These are phyloP conservation scores for Xenopus borealis DNA, from an alignment of 2,113 vertebrate species.

Conservation along the genomic window DNA sequence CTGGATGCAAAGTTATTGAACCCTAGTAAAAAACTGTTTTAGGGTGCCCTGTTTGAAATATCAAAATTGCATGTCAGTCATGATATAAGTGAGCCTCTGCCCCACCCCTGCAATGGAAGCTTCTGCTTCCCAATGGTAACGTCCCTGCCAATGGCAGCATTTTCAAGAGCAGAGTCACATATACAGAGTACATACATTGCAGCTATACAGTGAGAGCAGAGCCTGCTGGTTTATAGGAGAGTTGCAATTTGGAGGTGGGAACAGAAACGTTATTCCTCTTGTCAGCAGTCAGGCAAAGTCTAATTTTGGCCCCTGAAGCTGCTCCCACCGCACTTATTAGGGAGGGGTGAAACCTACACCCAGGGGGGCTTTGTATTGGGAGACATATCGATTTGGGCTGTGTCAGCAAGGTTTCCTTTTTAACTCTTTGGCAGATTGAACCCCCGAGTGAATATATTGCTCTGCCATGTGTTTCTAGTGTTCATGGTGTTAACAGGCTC, in stretches of 20 bases:
- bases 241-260: conserved; percentile 8
- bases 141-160: too few species aligned
- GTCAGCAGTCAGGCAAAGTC: conserved; percentile 27
- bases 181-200: neutral
- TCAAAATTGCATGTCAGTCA: too few species aligned
- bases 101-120: too few species aligned
- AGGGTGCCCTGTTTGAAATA: too few species aligned
- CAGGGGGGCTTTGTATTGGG: conserved; percentile 35
- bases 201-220: neutral
- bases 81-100: too few species aligned
- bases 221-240: conserved; percentile 14
- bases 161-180: neutral
- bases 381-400: conserved; percentile 40
- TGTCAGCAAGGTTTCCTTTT: conserved; percentile 21
- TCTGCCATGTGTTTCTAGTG: too few species aligned
- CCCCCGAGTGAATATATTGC: too few species aligned
- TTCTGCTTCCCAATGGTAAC: too few species aligned
- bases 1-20: too few species aligned
- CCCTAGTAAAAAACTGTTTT: too few species aligned
- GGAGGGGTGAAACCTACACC: conserved; percentile 36
- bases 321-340: conserved; percentile 31
- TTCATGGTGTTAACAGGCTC: too few species aligned
- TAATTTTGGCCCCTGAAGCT: conserved; percentile 36
- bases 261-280: conserved; percentile 22
- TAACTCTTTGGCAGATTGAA: neutral